These are phyloP conservation scores for Brachyrhaphis roseni DNA, from an alignment of 2,797 vertebrate genomes.

Conservation along the genomic window DNA sequence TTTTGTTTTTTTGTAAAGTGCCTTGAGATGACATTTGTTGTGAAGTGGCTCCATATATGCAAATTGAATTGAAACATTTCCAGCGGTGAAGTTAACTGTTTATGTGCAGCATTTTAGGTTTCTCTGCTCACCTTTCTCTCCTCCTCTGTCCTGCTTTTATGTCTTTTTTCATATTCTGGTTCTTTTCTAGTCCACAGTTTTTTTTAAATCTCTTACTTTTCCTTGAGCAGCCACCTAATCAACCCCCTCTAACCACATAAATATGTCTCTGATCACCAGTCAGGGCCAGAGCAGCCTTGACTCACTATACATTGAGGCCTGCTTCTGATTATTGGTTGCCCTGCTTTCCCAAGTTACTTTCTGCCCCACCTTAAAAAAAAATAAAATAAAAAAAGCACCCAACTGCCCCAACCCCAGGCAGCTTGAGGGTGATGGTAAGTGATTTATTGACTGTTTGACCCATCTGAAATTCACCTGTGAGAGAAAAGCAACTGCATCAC, in stretches of 20 bases:
- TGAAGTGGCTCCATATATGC: too few species aligned
- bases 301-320: constrained; percentile 45
- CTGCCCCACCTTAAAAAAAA: constrained; percentile 17
- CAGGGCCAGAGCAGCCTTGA: constrained; percentile 48
- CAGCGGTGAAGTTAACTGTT: constrained; percentile 68
- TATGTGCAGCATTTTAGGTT: constrained; percentile 58
- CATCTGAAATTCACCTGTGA: constrained; percentile 30
- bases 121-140: constrained; percentile 19
- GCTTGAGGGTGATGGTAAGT: constrained; percentile 17
- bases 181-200: constrained; percentile 13
- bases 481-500: background rate
- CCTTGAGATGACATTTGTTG: too few species aligned
- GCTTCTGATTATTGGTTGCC: constrained; percentile 58
- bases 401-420: background rate
- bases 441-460: constrained; percentile 56
- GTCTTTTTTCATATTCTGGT: constrained; percentile 8
- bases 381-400: constrained; percentile 17
- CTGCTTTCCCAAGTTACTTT: constrained; percentile 29
- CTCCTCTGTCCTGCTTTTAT: constrained; percentile 13
- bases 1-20: too few species aligned
- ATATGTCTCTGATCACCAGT: constrained; percentile 68
- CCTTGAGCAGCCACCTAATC: constrained; percentile 46
- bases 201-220: constrained; percentile 31
- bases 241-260: constrained; percentile 59
- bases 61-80: constrained; percentile 49